Base-by-base conservation (phyloP, 2,113 vertebrate species). In the Balaeniceps rex region DNA sequence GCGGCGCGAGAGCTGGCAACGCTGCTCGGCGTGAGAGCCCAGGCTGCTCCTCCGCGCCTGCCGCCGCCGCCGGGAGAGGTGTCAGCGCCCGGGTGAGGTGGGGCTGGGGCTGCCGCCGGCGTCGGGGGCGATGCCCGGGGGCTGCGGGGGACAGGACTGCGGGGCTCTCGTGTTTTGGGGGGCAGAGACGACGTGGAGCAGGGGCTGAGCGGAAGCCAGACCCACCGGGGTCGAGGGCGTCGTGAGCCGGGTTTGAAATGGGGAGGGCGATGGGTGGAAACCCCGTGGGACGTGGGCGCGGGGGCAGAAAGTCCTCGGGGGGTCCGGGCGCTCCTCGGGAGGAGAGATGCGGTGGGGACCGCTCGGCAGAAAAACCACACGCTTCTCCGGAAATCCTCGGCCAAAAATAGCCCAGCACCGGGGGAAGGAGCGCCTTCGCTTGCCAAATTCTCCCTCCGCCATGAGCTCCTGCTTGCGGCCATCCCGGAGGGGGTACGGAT, bases 381-480 rank as follows among this genome's bases (percentile, higher is more conserved):
- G 26, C 44, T 36, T 91, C 80, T 81, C 95, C 55, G 64, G 96
- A 97, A 96, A 96, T 93, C 94, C 92, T 93, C 4, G 0, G 87
- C 95, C 81, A 57, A 93, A 95, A 96, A 93, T 91, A 96, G 60
- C 81, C 74, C 70, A 7, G 83, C 63, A 7, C 69, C 12, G 19
- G 72, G 66, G 54, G 57, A 81, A 84, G 90, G 38, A 89, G 90
- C 11, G 10, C 58, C 58, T 86, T 58, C 58, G 8, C 58, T 64
- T 87, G 91, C 95, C 90, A 89, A 40, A 94, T 87, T 52, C 87
- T 71, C 64, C 76, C 60, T 94, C 61, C 51, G 5, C 38, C 5
- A 4, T 22, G 5, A 11, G 33, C 22, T 93, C 18, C 66, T 9
- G 55, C 83, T 12, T 2, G 64, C 7, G 3, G 74, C 47, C n/a